Conservation (phyloP, 2,888 invertebrate species). For the Actias luna region DNA sequence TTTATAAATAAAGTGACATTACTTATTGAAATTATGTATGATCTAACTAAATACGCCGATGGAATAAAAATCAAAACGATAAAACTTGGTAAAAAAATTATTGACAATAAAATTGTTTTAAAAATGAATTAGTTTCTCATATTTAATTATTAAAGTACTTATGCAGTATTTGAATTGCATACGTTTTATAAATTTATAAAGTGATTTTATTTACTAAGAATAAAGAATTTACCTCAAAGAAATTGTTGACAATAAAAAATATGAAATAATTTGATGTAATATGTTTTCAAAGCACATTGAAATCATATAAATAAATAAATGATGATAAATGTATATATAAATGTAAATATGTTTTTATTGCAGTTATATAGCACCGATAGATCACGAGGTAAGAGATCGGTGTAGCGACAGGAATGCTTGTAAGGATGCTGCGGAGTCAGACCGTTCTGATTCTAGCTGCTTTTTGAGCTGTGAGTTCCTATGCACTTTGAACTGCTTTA, state of each 20-base stretch:
- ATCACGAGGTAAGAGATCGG: constrained; percentile 72
- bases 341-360: constrained; percentile 27
- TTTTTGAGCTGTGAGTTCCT: constrained; percentile 77
- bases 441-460: constrained; percentile 76
- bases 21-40: not conserved
- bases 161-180: too few species aligned
- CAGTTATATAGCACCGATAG: constrained; percentile 75
- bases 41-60: not conserved
- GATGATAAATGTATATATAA: not conserved
- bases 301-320: not conserved
- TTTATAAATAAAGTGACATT: not conserved
- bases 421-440: constrained; percentile 64
- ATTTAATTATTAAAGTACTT: too few species aligned
- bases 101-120: too few species aligned
- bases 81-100: not conserved
- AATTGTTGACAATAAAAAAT: too few species aligned
- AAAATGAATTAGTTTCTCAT: too few species aligned
- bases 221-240: not conserved
- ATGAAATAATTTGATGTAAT: too few species aligned
- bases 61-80: not conserved
- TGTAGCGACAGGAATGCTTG: constrained; percentile 58
- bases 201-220: not conserved
- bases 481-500: constrained; percentile 28
- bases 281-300: not conserved
- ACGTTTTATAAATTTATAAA: too few species aligned